Evolutionary conservation across 1,140 invertebrate species (phyloP).

Genomic region (Planococcus citri): DNA sequence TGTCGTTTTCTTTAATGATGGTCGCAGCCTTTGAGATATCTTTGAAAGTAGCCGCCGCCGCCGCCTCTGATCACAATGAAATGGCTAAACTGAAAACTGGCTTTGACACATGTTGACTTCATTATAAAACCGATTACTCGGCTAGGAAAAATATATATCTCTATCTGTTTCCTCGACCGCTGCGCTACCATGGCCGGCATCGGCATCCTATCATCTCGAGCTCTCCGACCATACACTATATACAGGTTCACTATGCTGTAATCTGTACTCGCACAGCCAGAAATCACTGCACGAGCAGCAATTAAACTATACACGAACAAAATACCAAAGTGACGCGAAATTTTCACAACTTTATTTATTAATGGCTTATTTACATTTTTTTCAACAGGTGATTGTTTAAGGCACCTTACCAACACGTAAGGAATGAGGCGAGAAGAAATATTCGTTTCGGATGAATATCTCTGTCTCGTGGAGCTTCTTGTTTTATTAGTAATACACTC

Average conservation of each 20-base stretch:
- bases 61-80: constrained; percentile 16
- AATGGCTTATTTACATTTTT: background rate
- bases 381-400: no score
- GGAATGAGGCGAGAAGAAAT: no score
- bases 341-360: background rate
- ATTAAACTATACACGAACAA: background rate
- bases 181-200: background rate
- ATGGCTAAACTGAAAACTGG: constrained; percentile 18
- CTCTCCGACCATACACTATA: no score
- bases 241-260: background rate
- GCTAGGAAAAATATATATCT: background rate
- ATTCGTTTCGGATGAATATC: no score
- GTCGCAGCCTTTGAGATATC: constrained; percentile 13
- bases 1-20: constrained; percentile 19
- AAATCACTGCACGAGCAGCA: background rate
- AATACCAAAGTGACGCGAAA: constrained; percentile 6
- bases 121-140: constrained; percentile 18
- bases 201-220: no score
- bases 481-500: no score
- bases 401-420: no score
- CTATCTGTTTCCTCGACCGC: background rate
- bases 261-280: background rate
- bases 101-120: constrained; percentile 20
- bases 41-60: constrained; percentile 14
- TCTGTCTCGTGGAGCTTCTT: no score